A percentile compares a stretch with the other conserved stretches of the same genome.
Evolutionary conservation across 2,113 vertebrate species (phyloP).

Genomic region (Equus quagga): DNA sequence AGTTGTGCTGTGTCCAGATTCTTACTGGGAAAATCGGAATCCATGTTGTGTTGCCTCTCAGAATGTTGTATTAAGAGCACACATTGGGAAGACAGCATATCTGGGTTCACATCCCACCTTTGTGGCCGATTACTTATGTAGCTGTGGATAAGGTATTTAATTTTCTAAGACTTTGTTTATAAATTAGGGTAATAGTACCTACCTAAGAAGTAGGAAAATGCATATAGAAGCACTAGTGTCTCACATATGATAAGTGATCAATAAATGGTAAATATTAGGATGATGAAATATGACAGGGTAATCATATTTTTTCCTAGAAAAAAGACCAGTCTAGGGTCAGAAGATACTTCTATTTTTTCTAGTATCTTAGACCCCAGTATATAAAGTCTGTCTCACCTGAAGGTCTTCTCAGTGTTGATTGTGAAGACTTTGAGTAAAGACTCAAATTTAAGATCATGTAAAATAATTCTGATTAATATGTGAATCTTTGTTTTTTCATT

Average conservation of each 20-base stretch:
- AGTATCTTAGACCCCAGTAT: not conserved
- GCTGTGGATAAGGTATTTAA: not conserved
- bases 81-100: not conserved
- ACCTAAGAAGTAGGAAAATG: not conserved
- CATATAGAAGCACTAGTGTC: not conserved
- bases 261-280: not conserved
- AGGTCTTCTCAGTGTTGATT: not conserved
- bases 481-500: not conserved
- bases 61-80: not conserved
- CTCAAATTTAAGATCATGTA: conserved; percentile 10
- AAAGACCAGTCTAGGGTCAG: not conserved
- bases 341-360: conserved; percentile 2
- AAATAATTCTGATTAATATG: not conserved
- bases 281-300: not conserved
- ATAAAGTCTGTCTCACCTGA: not conserved
- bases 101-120: not conserved
- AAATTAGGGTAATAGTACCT: not conserved
- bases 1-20: not conserved
- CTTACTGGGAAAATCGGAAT: not conserved
- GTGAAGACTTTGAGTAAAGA: not conserved
- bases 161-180: conserved; percentile 32
- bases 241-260: not conserved
- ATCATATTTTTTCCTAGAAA: not conserved
- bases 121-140: not conserved
- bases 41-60: not conserved